Percentiles rank a stretch among this genome's conserved stretches.
These are phyloP conservation scores for Campopleginae sp. DNA, from an alignment of 2,888 invertebrate genomes.

Conservation along the genomic window DNA sequence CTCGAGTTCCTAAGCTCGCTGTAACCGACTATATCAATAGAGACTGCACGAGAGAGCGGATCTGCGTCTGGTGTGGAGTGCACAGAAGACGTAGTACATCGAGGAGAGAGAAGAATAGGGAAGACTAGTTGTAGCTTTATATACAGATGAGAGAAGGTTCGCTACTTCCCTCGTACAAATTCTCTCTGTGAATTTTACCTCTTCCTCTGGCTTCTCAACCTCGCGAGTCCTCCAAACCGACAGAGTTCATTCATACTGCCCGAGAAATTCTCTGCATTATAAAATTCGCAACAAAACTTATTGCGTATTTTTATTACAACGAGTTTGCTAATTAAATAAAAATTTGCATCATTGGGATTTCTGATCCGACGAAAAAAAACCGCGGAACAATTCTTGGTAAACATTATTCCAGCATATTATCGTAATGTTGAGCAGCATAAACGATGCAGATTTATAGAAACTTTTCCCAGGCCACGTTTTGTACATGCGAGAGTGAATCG, in stretches of 20 bases:
- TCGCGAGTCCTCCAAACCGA: neutral
- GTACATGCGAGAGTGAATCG: neutral
- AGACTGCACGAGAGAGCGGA: neutral
- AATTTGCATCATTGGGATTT: neutral
- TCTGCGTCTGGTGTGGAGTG: slow-evolving; percentile 19
- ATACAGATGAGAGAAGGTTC: slow-evolving; percentile 32
- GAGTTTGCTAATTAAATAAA: neutral
- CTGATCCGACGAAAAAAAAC: neutral
- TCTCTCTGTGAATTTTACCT: slow-evolving; percentile 19
- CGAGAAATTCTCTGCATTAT: neutral
- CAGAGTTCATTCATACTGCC: slow-evolving; percentile 3
- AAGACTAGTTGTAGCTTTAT: slow-evolving; percentile 38
- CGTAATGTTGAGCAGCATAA: neutral
- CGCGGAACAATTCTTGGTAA: neutral
- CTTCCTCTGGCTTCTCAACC: neutral
- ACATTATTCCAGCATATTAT: neutral
- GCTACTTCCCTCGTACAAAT: slow-evolving; percentile 26
- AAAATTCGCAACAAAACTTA: neutral
- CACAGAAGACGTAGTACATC: neutral
- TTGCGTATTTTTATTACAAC: neutral
- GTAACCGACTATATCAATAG: neutral
- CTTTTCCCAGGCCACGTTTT: neutral
- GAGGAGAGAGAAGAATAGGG: slow-evolving; percentile 20
- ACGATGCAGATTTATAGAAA: neutral
- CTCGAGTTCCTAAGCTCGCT: slow-evolving; percentile 4